Evolutionary conservation across 2,113 vertebrate genomes (phyloP).

Genomic region (Chiloscyllium plagiosum): DNA sequence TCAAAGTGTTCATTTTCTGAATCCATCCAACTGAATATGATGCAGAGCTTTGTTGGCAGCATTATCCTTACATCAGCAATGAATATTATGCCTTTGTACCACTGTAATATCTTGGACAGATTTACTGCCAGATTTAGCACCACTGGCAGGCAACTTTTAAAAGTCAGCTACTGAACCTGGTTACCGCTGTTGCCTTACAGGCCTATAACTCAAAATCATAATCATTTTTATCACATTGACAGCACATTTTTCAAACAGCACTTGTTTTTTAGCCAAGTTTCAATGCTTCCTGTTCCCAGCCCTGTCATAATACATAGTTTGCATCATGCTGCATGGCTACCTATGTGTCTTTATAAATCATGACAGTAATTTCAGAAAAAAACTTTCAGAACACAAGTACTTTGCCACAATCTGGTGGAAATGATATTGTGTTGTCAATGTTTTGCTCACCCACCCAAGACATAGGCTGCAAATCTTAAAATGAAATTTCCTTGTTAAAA

Average conservation of each 20-base stretch:
- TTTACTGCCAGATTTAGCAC: slow-evolving; percentile 37
- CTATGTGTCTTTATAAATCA: slow-evolving; percentile 22
- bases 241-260: slow-evolving; percentile 35
- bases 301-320: slow-evolving; percentile 1
- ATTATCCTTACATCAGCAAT: slow-evolving; percentile 2
- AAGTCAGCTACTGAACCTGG: slow-evolving; percentile 15
- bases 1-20: slow-evolving; percentile 9
- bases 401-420: slow-evolving; percentile 3
- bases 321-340: slow-evolving; percentile 14
- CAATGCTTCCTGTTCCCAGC: slow-evolving; percentile 27
- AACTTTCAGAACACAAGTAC: slow-evolving; percentile 6
- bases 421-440: background rate
- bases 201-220: slow-evolving; percentile 28
- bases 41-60: background rate
- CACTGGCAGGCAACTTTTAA: background rate
- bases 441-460: slow-evolving; percentile 27
- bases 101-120: slow-evolving; percentile 9
- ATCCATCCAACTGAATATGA: background rate
- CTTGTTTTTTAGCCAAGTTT: slow-evolving; percentile 30
- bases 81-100: background rate
- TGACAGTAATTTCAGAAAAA: slow-evolving; percentile 11
- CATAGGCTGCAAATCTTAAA: slow-evolving; percentile 18
- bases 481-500: background rate
- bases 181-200: background rate
- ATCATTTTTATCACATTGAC: slow-evolving; percentile 35